phyloP scores from a whole-genome alignment of 2,113 vertebrate species.

The Caracal caracal region DNA sequence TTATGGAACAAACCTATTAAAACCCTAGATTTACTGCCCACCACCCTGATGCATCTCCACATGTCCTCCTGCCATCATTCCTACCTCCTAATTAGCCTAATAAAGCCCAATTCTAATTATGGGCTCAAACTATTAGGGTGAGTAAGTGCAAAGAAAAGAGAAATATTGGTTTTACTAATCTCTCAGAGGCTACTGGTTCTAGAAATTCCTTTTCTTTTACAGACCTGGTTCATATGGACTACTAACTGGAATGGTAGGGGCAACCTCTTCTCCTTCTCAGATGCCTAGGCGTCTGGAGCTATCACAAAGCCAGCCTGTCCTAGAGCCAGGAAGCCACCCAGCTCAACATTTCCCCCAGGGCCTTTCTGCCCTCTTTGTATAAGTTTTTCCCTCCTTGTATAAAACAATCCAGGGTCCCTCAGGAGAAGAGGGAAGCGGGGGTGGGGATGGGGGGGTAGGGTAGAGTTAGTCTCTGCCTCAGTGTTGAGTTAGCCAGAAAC shows the following conservation, averaged over 20 bases:
- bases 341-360: not conserved
- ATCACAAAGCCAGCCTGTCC: not conserved
- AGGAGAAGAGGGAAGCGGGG: not conserved
- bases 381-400: not conserved
- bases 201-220: slow-evolving; percentile 53
- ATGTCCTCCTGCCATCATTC: slow-evolving; percentile 76
- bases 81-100: slow-evolving; percentile 80
- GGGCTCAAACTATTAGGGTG: slow-evolving; percentile 75
- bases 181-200: slow-evolving; percentile 68
- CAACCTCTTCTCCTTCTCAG: not conserved
- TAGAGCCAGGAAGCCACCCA: not conserved
- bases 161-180: slow-evolving; percentile 78
- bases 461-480: not conserved
- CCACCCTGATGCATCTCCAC: slow-evolving; percentile 63
- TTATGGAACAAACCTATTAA: slow-evolving; percentile 69
- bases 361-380: not conserved
- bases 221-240: not conserved
- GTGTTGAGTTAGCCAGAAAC: not conserved
- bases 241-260: not conserved
- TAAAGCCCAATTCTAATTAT: slow-evolving; percentile 83
- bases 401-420: slow-evolving; percentile 6
- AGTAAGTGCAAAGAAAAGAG: slow-evolving; percentile 72
- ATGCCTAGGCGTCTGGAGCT: not conserved
- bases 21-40: slow-evolving; percentile 76
- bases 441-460: not conserved